Base-by-base conservation (phyloP, 1,140 invertebrate genomes). In the Meloidogyne chitwoodi region DNA sequence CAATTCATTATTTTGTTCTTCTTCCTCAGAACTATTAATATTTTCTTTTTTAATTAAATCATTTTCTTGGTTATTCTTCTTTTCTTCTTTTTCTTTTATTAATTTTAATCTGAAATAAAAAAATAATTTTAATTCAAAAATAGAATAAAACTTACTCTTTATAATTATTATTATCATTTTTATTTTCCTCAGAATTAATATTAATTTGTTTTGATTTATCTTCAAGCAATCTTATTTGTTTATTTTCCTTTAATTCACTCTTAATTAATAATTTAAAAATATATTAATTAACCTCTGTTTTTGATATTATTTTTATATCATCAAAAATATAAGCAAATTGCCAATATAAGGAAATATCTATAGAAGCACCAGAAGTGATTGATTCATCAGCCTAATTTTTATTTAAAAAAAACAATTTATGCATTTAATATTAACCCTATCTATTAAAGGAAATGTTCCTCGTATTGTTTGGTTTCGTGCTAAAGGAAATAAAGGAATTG, bases 301-400 rank as follows among this genome's bases (percentile, higher is more conserved):
- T 63, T 27, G 16, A 29, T 63, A 38, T 63, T 26, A 63, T 64
- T 29, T 41, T 75, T 31, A 4, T 38, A 31, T 75, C 71, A 41
- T 83, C 81, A 27, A 74, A 83, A 14, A 66, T 68, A 68, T 81
- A 81, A 22, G 80, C 38, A 38, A 84, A 70, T 71, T 79, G 74
- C 80, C 80, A 81, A 31, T 68, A 79, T 31, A 81, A 68, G 11
- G 78, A 81, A 41, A 81, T 63, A 56, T 81, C 80, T 10, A 81
- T 65, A 24, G 63, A 63, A 4, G 80, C 76, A 11, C 80, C 71
- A n/a, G 75, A 71, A 61, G 26, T 27, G 24, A 72, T 38, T 44
- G 77, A 61, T 44, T 74, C 74, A 38, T 79, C 77, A 19, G 61
- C 26, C 76, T 77, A 65, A 38, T 10, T 19, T 41, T 75, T 76